phyloP scores from a whole-genome alignment of 2,888 invertebrate species.

The Ptilodon capucinus region DNA sequence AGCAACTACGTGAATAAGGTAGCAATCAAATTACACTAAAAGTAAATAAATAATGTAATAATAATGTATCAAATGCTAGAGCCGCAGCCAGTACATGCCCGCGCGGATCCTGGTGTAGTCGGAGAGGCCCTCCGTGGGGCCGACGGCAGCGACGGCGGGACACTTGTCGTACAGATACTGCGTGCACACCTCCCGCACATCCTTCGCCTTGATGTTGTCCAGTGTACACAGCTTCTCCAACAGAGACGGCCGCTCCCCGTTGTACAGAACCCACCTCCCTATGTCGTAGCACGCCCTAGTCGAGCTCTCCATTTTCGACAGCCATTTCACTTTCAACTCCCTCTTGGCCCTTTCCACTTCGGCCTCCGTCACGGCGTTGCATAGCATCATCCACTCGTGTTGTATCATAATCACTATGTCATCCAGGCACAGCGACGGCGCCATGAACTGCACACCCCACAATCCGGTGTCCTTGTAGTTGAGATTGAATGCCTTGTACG shows the following conservation, averaged over 20 bases:
- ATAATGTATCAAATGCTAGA: conserved; percentile 27
- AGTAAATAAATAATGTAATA: not conserved
- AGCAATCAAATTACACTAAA: too few relatives aligned
- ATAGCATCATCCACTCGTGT: conserved; percentile 92
- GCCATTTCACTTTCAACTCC: conserved; percentile 93
- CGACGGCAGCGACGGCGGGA: conserved; percentile 95
- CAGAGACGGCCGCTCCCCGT: conserved; percentile 92
- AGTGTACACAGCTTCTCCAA: conserved; percentile 93
- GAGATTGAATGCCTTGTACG: conserved; percentile 97
- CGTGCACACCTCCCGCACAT: conserved; percentile 89
- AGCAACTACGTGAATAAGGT: too few relatives aligned
- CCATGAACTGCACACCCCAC: conserved; percentile 95
- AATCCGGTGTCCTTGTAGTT: conserved; percentile 98
- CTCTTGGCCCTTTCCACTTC: conserved; percentile 96
- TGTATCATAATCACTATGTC: conserved; percentile 88
- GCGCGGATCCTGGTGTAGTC: conserved; percentile 91
- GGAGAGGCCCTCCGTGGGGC: conserved; percentile 91
- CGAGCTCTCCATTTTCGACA: conserved; percentile 93
- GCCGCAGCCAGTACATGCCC: conserved; percentile 90
- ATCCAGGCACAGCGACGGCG: conserved; percentile 85
- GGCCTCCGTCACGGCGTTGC: conserved; percentile 90
- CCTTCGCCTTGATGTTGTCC: conserved; percentile 88
- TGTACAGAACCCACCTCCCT: conserved; percentile 96
- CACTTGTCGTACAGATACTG: conserved; percentile 95
- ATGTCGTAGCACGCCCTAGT: conserved; percentile 97